phyloP scores from a whole-genome alignment of 2,113 vertebrate genomes.

The Xiphias gladius region DNA sequence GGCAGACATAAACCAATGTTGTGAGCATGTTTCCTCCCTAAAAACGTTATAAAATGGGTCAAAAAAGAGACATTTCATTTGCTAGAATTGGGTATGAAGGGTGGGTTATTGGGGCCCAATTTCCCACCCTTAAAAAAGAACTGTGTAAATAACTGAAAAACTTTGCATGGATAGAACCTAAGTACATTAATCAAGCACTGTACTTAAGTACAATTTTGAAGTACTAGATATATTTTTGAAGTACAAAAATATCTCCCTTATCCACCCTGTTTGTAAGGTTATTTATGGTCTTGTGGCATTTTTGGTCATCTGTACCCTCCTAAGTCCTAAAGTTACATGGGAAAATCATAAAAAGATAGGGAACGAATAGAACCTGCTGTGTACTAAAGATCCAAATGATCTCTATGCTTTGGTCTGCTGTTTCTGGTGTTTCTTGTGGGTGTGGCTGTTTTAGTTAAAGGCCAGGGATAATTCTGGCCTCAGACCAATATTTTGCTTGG shows the following conservation, averaged over 20 bases:
- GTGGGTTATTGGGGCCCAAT: too few species aligned
- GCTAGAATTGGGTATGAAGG: too few species aligned
- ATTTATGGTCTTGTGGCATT: not conserved
- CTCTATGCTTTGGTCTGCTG: slow-evolving; percentile 9
- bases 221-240: too few species aligned
- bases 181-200: not conserved
- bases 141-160: too few species aligned
- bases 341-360: not conserved
- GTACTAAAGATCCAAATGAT: slow-evolving; percentile 18
- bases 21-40: not conserved
- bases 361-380: slow-evolving; percentile 36
- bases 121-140: too few species aligned
- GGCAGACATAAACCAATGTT: not conserved
- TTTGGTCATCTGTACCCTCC: not conserved
- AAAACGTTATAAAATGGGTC: not conserved
- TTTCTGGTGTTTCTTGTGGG: slow-evolving; percentile 17
- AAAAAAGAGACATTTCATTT: too few species aligned
- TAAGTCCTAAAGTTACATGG: not conserved
- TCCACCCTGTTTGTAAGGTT: not conserved
- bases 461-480: slow-evolving; percentile 24
- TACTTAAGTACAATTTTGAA: too few species aligned
- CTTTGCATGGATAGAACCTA: too few species aligned
- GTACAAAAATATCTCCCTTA: not conserved
- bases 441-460: slow-evolving; percentile 21
- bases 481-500: not conserved